phyloP scores from a whole-genome alignment of 2,797 vertebrate species.

The Siniperca undulata region DNA sequence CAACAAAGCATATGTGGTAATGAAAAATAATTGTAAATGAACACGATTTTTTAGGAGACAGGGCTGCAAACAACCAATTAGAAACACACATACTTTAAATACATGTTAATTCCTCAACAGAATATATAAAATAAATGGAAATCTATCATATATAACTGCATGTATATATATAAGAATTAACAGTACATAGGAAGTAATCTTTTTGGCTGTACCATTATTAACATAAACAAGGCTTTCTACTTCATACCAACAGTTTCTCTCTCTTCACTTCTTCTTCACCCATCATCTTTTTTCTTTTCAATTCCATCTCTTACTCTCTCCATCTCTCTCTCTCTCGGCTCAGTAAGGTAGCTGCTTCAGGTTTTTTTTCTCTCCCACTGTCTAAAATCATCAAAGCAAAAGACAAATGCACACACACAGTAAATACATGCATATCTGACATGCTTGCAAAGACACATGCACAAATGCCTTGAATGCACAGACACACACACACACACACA shows the following conservation, averaged over 20 bases:
- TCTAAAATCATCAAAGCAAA: slow-evolving; percentile 39
- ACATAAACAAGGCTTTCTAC: not conserved
- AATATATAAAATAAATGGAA: not conserved
- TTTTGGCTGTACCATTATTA: not conserved
- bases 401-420: slow-evolving; percentile 9
- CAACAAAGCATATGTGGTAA: not conserved
- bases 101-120: not conserved
- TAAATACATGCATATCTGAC: slow-evolving; percentile 28
- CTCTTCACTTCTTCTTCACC: not conserved
- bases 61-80: not conserved
- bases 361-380: slow-evolving; percentile 5
- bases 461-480: slow-evolving; percentile 6
- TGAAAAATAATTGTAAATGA: not conserved
- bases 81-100: not conserved
- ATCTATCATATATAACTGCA: not conserved
- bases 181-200: not conserved
- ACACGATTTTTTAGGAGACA: not conserved
- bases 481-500: slow-evolving; percentile 27
- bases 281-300: not conserved
- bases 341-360: slow-evolving; percentile 35
- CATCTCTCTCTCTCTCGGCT: not conserved
- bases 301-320: not conserved
- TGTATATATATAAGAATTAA: not conserved
- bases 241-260: not conserved
- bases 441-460: slow-evolving; percentile 11